These are phyloP conservation scores for Conus ventricosus DNA, from an alignment of 1,140 invertebrate species.

Conservation along the genomic window DNA sequence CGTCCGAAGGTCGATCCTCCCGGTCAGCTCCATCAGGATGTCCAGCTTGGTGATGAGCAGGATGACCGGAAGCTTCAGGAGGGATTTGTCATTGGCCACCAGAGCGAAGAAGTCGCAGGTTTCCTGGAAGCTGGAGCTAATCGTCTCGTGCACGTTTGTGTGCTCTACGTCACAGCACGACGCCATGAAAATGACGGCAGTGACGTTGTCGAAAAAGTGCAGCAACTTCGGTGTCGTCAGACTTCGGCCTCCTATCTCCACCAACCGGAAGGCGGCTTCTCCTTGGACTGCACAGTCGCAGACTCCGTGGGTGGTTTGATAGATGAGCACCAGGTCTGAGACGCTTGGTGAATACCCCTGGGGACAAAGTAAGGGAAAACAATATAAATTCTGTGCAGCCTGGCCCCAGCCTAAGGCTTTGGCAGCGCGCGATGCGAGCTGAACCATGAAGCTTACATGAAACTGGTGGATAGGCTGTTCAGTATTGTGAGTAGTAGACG, in stretches of 20 bases:
- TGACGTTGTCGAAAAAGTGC: slow-evolving; percentile 33
- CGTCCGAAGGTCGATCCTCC: background rate
- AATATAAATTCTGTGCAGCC: background rate
- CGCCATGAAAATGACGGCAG: slow-evolving; percentile 28
- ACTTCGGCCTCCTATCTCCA: slow-evolving; percentile 24
- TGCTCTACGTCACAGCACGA: slow-evolving; percentile 16
- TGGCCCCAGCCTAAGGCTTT: too few species aligned
- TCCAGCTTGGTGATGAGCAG: slow-evolving; percentile 36
- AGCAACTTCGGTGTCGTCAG: slow-evolving; percentile 31
- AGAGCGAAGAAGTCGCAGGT: slow-evolving; percentile 10
- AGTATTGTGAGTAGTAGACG: too few species aligned
- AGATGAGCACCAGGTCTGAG: slow-evolving; percentile 18
- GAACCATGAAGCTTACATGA: too few species aligned
- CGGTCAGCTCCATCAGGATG: background rate
- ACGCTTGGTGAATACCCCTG: slow-evolving; percentile 7
- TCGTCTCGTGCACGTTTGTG: background rate
- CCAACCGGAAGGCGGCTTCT: slow-evolving; percentile 21
- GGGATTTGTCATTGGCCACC: background rate
- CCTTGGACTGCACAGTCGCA: slow-evolving; percentile 13
- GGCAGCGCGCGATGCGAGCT: too few species aligned
- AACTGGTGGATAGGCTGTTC: too few species aligned
- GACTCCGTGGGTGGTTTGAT: slow-evolving; percentile 12
- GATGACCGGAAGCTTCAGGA: slow-evolving; percentile 23
- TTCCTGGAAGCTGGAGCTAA: background rate
- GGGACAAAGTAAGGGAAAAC: background rate